Percentiles rank a stretch among this genome's conserved stretches.
These are phyloP conservation scores for Mus spretus DNA, from an alignment of 2,797 vertebrate species.

Conservation along the genomic window DNA sequence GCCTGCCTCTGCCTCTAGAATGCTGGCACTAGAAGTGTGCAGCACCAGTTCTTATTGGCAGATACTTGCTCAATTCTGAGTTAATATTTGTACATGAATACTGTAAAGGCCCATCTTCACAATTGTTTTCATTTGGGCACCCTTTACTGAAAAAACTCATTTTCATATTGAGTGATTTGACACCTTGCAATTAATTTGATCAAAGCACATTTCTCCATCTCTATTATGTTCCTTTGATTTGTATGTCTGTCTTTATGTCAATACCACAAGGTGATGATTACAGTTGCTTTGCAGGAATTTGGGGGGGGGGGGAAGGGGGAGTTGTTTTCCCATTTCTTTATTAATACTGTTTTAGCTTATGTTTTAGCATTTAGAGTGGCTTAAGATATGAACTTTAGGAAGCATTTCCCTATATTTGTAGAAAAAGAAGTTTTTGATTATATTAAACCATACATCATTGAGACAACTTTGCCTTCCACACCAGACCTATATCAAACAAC, in stretches of 20 bases:
- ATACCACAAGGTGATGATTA: not conserved
- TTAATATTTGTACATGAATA: not conserved
- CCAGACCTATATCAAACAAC: not conserved
- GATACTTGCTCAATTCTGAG: not conserved
- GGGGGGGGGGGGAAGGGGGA: too few relatives aligned
- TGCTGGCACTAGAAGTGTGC: not conserved
- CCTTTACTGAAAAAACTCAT: not conserved
- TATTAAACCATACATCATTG: not conserved
- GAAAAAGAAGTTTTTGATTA: not conserved
- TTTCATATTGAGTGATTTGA: not conserved
- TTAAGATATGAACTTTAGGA: slow-evolving; percentile 30
- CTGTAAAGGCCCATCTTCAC: not conserved
- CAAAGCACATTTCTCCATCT: not conserved
- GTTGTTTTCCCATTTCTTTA: not conserved
- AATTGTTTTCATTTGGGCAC: too few relatives aligned
- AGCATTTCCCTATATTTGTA: slow-evolving; percentile 11
- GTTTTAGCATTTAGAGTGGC: not conserved
- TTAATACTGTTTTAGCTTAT: not conserved
- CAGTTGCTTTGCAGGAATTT: not conserved
- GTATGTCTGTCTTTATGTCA: not conserved
- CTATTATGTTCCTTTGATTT: not conserved
- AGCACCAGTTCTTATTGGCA: not conserved
- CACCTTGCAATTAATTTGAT: not conserved
- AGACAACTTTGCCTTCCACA: not conserved
- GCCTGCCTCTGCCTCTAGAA: not conserved